Evolutionary conservation across 2,113 vertebrate species (phyloP), one percentile per base, ranked within the genome.

Genomic region (Takifugu flavidus): DNA sequence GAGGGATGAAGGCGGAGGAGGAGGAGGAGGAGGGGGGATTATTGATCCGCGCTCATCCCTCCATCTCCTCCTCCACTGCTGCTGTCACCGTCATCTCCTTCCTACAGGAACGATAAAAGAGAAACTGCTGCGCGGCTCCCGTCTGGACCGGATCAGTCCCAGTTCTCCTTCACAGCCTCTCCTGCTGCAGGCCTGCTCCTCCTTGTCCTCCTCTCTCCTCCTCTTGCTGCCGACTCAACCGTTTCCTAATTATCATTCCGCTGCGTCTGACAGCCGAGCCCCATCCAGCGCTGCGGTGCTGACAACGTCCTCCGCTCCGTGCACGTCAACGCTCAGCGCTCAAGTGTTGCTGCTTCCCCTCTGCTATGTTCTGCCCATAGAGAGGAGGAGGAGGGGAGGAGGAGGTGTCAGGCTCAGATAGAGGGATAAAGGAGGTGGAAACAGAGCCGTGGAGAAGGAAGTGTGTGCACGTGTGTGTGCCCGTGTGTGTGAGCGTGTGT

Each of bases 171-270:
- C 53, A 65, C 62, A 79, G 70, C 67, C 78, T 55, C 14, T 0
- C 42, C 44, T 60, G 65, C 59, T 61, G 45, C 47, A 25, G 47
- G n/a, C 15, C 47, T 49, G 47, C 57, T 67, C 47, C 56, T 72
- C 20, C n/a, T 54, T 7, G 45, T 57, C n/a, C 63, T 55, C 51
- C 65, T 53, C 49, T 72, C 54, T 68, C 53, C 59, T 68, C 56
- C 53, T 66, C 74, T 69, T 61, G 69, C 70, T 59, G 65, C 66
- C 62, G 76, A 86, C 68, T 82, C 78, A 80, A 62, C 79, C 61
- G 69, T 72, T 68, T 79, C 46, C 67, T 82, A 78, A 82, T 85
- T 83, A 80, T 75, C 79, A 83, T 86, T 86, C 81, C 84, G 80
- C 71, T 82, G 78, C 76, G 49, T 67, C 78, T 73, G 83, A 81